Evolutionary conservation across 1,140 invertebrate species (phyloP), one percentile per base, ranked within the genome.

Genomic region (Diorhabda elongata): DNA sequence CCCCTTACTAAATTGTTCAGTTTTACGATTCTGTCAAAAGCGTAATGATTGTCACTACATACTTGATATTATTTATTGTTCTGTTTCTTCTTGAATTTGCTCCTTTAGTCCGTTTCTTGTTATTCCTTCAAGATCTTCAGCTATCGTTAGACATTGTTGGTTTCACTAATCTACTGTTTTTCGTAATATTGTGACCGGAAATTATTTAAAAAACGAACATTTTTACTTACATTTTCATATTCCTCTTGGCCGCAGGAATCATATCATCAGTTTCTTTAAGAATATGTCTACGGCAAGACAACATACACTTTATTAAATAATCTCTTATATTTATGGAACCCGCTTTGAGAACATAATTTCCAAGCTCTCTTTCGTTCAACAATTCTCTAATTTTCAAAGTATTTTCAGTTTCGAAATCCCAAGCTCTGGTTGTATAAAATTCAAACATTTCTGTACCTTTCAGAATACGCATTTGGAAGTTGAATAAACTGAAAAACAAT

Each of bases 381-480:
- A 72, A 72, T 60, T 72, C 73, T 61, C 81, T 68, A 44, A 74
- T 9, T 75, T 64, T 61, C 69, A 62, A 52, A 72, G 72, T 9
- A 75, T 72, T 64, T 77, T 75, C n/a, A 77, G 77, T 83, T 43
- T 76, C 78, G 66, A 84, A 83, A 63, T 82, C 78, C 83, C 83
- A 84, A 57, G 81, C 77, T 59, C 80, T 82, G 60, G 80, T 83
- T 0, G 83, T 80, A 59, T 83, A 83, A 69, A 82, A 83, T 68
- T 83, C 82, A 65, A 84, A 83, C 57, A 83, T 79, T 68, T 83
- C 81, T 52, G 66, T 67, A 4, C 69, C 67, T 62, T 77, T 93
- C 69, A 83, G 84, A 71, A 93, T 91, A 42, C 90, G 85, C 57
- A 88, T 86, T 69, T 93, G 91, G 2, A 93, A 87, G 8, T 89